phyloP scores from a whole-genome alignment of 1,140 invertebrate species.

The Hypothenemus hampei region DNA sequence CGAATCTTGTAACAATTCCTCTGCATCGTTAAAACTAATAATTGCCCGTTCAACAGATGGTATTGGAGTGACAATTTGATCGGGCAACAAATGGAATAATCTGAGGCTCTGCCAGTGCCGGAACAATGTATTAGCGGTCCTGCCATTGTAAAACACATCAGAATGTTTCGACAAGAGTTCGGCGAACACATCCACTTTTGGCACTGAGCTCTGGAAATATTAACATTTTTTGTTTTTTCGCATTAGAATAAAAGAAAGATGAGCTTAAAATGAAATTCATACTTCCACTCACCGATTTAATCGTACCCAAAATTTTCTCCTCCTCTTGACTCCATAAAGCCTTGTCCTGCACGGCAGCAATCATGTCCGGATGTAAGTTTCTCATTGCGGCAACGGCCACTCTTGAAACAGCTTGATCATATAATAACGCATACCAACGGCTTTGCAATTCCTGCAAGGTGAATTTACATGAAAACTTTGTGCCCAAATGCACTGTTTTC shows the following conservation, averaged over 20 bases:
- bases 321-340: conserved; percentile 87
- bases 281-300: conserved; percentile 79
- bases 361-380: conserved; percentile 87
- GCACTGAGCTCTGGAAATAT: conserved; percentile 33
- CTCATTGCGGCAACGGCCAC: conserved; percentile 88
- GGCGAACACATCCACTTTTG: conserved; percentile 71
- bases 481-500: conserved; percentile 79
- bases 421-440: conserved; percentile 92
- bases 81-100: conserved; percentile 86
- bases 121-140: conserved; percentile 80
- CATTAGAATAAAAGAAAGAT: no score
- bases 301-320: conserved; percentile 77
- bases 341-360: conserved; percentile 79
- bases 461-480: conserved; percentile 95
- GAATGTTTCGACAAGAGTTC: conserved; percentile 81
- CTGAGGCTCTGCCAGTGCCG: conserved; percentile 91
- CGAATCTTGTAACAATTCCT: conserved; percentile 81
- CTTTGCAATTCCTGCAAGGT: conserved; percentile 91
- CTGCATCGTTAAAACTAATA: conserved; percentile 86
- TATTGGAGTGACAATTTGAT: conserved; percentile 72
- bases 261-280: neutral
- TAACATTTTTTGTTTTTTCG: conserved; percentile 4
- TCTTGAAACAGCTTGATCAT: conserved; percentile 82
- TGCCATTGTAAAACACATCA: conserved; percentile 77
- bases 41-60: conserved; percentile 57